Percentiles rank a stretch among this genome's conserved stretches.
phyloP scores from a whole-genome alignment of 2,797 vertebrate species.

The Lepus oiostolus region DNA sequence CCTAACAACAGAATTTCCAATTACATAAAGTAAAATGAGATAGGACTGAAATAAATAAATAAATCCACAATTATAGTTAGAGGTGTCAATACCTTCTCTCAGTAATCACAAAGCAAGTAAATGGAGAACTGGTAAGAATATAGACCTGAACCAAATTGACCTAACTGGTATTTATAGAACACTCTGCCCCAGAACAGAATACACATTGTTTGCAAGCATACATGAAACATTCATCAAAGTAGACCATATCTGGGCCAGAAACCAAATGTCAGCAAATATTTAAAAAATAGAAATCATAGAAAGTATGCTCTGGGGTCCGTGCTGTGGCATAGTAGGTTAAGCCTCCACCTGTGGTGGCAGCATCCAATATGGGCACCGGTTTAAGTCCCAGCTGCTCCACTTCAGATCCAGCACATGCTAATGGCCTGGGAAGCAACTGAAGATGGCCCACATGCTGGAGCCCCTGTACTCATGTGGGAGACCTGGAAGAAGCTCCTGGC shows the following conservation, averaged over 20 bases:
- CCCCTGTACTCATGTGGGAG: too few species aligned
- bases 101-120: neutral
- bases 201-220: neutral
- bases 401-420: too few species aligned
- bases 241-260: neutral
- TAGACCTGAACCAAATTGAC: neutral
- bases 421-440: too few species aligned
- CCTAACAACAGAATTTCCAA: neutral
- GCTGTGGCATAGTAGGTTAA: too few species aligned
- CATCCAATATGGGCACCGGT: too few species aligned
- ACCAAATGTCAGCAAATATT: neutral
- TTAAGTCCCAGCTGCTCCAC: too few species aligned
- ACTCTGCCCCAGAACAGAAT: neutral
- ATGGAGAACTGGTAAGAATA: neutral
- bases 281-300: conserved; percentile 34
- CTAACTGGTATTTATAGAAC: neutral
- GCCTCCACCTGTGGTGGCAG: too few species aligned
- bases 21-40: neutral
- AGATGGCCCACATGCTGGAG: too few species aligned
- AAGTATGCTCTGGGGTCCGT: neutral
- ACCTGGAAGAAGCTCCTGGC: too few species aligned
- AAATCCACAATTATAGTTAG: neutral
- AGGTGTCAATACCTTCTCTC: neutral
- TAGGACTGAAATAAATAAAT: neutral
- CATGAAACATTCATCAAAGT: neutral